Conservation (phyloP, 2,797 vertebrate species). For the Enteromius argenteus region DNA sequence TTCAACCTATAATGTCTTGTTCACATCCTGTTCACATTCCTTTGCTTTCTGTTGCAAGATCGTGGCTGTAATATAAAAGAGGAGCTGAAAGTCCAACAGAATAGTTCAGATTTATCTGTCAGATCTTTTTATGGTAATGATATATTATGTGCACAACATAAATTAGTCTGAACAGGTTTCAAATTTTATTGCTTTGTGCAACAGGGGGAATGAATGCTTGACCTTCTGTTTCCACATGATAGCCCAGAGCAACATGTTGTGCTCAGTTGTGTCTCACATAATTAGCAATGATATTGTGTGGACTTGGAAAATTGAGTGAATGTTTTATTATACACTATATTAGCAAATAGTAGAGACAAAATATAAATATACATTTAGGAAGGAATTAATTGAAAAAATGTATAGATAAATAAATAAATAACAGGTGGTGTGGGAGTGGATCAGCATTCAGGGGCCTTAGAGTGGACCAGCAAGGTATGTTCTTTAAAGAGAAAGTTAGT, state of each 20-base stretch:
- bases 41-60: not conserved
- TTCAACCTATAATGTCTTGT: not conserved
- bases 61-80: conserved; percentile 11
- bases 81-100: not conserved
- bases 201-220: not conserved
- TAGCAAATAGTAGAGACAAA: not conserved
- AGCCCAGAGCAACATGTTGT: not conserved
- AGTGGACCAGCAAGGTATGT: too few species aligned
- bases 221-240: not conserved
- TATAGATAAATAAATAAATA: too few species aligned
- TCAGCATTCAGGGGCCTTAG: too few species aligned
- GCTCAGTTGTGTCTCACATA: not conserved
- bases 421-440: too few species aligned
- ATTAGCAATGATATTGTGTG: not conserved
- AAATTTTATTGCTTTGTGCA: not conserved
- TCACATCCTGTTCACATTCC: conserved; percentile 4
- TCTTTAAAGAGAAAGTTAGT: not conserved
- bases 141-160: conserved; percentile 17
- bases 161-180: conserved; percentile 36
- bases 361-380: too few species aligned
- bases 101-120: conserved; percentile 7
- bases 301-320: not conserved
- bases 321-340: not conserved
- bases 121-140: conserved; percentile 25
- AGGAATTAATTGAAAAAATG: too few species aligned